A percentile compares a stretch with the other conserved stretches of the same genome.
Conservation (phyloP, 2,113 vertebrate species). For the Proterorhinus semilunaris region DNA sequence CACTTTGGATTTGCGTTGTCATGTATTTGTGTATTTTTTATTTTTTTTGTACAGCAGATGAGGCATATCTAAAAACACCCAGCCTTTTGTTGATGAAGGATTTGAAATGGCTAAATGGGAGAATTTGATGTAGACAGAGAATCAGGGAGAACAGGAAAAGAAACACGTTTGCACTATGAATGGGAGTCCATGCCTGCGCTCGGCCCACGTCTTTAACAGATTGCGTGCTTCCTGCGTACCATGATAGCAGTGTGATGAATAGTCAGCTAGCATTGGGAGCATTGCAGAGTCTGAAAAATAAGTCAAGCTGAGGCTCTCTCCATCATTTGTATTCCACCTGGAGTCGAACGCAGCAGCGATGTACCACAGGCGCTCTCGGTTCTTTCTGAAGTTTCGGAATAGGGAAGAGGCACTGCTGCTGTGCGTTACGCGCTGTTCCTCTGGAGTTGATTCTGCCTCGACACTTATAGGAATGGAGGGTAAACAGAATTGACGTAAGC, state of each 20-base stretch:
- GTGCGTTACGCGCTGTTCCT: conserved; percentile 27
- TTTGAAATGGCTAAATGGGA: not conserved
- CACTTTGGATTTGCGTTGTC: not conserved
- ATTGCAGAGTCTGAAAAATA: conserved; percentile 27
- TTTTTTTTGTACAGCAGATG: too few species aligned
- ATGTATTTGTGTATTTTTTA: not conserved
- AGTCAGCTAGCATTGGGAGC: conserved; percentile 19
- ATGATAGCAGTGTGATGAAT: not conserved
- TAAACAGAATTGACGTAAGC: not conserved
- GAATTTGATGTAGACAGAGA: not conserved
- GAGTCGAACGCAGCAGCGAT: conserved; percentile 2
- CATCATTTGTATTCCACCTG: conserved; percentile 38
- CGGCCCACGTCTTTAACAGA: conserved; percentile 13
- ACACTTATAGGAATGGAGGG: conserved; percentile 9
- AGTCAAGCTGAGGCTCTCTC: conserved; percentile 4
- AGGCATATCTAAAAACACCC: not conserved
- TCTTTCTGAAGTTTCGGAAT: conserved; percentile 24
- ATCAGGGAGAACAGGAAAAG: not conserved
- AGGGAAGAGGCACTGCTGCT: conserved; percentile 19
- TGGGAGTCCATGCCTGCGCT: conserved; percentile 6
- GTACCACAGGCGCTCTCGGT: conserved; percentile 28
- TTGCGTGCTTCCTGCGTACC: conserved; percentile 8
- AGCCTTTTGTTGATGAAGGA: not conserved
- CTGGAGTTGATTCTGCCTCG: conserved; percentile 16
- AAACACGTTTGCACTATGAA: conserved; percentile 13